Percentiles rank a stretch among this genome's conserved stretches.
Evolutionary conservation across 2,888 invertebrate species (phyloP).

Genomic region (Andrena flavipes): DNA sequence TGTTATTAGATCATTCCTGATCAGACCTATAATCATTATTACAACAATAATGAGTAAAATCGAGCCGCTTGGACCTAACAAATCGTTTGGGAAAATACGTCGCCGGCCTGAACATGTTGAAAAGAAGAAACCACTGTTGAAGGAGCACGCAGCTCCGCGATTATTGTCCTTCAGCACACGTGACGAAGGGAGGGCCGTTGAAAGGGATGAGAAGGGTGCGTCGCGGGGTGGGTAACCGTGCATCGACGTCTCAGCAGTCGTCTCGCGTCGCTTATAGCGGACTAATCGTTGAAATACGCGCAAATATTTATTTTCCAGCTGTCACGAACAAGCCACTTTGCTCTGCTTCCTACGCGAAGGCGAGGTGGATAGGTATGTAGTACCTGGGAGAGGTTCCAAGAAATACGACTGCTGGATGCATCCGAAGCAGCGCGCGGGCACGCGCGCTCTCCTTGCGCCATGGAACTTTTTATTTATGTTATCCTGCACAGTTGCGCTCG

Average conservation of each 20-base stretch:
- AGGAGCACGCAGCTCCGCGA: conserved; percentile 26
- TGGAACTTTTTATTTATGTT: conserved; percentile 74
- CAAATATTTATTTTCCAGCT: conserved; percentile 79
- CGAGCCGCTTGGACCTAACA: too few species aligned
- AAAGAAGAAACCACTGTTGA: conserved; percentile 31
- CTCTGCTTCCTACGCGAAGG: conserved; percentile 59
- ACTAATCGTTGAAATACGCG: conserved; percentile 79
- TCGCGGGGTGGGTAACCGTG: conserved; percentile 37
- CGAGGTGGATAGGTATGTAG: conserved; percentile 57
- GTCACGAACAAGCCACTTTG: conserved; percentile 74
- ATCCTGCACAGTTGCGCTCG: conserved; percentile 48
- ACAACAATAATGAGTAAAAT: too few species aligned
- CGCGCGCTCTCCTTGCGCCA: conserved; percentile 32
- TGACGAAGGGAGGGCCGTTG: neutral
- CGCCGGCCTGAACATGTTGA: neutral
- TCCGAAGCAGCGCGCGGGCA: conserved; percentile 50
- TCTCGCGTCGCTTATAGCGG: conserved; percentile 71
- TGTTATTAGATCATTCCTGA: too few species aligned
- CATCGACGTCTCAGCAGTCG: conserved; percentile 54
- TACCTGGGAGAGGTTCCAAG: conserved; percentile 67
- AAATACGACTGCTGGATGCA: conserved; percentile 72
- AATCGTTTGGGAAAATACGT: too few species aligned
- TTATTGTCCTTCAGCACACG: conserved; percentile 26
- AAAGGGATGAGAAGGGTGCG: neutral
- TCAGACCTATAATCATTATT: too few species aligned